Conservation (phyloP, 2,797 vertebrate species). For the Dipus sagitta region DNA sequence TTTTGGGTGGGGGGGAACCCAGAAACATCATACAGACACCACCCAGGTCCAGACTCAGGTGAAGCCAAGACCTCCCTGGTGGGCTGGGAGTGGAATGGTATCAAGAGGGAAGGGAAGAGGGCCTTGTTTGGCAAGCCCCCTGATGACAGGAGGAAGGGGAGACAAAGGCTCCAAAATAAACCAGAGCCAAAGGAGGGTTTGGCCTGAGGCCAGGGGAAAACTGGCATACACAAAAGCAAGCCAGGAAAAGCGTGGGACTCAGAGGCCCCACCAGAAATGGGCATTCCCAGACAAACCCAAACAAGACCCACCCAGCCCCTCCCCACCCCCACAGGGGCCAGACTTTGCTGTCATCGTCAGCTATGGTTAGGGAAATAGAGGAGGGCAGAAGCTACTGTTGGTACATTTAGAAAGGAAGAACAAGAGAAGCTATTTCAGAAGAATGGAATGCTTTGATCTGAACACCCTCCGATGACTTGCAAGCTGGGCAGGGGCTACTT, state of each 20-base stretch:
- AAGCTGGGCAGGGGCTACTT: neutral
- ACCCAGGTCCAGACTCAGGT: neutral
- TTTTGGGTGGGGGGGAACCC: neutral
- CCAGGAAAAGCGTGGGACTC: constrained; percentile 66
- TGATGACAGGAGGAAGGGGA: neutral
- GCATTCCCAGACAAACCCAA: constrained; percentile 60
- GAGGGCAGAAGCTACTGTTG: neutral
- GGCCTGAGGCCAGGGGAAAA: constrained; percentile 15
- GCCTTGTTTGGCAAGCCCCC: neutral
- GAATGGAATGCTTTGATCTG: neutral
- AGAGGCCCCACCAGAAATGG: constrained; percentile 3
- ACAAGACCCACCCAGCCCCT: neutral
- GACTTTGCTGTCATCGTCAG: neutral
- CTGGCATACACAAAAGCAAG: neutral
- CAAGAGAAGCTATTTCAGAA: neutral
- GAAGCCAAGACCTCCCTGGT: neutral
- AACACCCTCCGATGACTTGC: constrained; percentile 14
- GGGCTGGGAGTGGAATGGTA: neutral
- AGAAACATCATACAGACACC: neutral
- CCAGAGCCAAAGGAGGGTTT: neutral
- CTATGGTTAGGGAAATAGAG: neutral
- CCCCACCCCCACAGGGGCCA: neutral
- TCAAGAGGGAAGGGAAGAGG: neutral
- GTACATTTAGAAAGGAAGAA: constrained; percentile 4
- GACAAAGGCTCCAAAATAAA: constrained; percentile 33